phyloP scores from a whole-genome alignment of 2,888 invertebrate species.

The Monochamus alternatus region DNA sequence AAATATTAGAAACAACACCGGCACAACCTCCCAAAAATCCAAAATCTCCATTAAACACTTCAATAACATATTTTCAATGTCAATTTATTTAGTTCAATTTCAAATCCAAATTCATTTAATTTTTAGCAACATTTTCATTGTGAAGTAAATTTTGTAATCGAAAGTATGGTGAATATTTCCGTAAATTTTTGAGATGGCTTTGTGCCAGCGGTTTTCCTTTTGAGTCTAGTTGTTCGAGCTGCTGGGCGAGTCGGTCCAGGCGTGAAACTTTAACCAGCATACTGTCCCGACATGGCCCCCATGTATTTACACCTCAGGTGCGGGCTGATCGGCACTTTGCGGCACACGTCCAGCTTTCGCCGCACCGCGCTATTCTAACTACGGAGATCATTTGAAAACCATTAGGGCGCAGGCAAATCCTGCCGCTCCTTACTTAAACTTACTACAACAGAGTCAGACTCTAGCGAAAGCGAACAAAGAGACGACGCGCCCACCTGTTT shows the following conservation, averaged over 20 bases:
- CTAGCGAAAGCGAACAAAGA: conserved; percentile 68
- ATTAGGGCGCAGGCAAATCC: conserved; percentile 61
- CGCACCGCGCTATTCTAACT: conserved; percentile 70
- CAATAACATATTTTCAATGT: too few relatives aligned
- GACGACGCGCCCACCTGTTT: conserved; percentile 53
- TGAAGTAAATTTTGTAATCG: too few relatives aligned
- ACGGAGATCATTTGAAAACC: conserved; percentile 72
- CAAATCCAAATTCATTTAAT: too few relatives aligned
- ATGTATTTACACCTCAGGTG: conserved; percentile 66
- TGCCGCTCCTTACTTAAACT: conserved; percentile 58
- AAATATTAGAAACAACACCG: conserved; percentile 6
- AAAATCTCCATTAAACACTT: not conserved
- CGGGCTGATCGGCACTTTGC: conserved; percentile 66
- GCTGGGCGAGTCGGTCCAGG: conserved; percentile 33
- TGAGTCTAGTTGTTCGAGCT: conserved; percentile 10
- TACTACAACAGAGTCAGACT: conserved; percentile 63
- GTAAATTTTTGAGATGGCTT: not conserved
- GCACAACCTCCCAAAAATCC: conserved; percentile 5
- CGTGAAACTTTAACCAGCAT: conserved; percentile 28
- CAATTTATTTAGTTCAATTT: too few relatives aligned
- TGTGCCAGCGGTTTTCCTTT: not conserved
- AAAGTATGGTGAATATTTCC: too few relatives aligned
- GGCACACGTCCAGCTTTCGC: conserved; percentile 67
- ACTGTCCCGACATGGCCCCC: conserved; percentile 48
- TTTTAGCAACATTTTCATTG: too few relatives aligned